phyloP scores from a whole-genome alignment of 1,140 invertebrate genomes.

The Heliothis subflexa region DNA sequence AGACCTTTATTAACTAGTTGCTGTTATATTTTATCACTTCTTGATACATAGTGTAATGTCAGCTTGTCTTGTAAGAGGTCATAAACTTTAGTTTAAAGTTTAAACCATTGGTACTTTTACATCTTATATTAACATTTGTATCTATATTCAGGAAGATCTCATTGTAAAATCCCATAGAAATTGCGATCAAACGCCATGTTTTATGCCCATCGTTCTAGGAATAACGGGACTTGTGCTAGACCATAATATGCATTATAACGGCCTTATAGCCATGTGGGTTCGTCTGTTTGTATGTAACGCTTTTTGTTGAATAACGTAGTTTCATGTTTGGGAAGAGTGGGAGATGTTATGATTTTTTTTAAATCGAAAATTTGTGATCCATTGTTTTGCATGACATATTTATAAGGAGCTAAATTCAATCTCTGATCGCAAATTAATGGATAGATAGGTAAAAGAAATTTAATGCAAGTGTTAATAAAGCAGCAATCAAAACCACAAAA shows the following conservation, averaged over 20 bases:
- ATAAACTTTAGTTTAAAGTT: no score
- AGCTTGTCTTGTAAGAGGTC: no score
- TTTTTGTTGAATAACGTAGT: constrained; percentile 45
- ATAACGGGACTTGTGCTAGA: constrained; percentile 60
- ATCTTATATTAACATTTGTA: not conserved
- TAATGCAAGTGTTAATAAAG: no score
- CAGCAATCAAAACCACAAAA: no score
- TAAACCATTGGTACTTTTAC: not conserved
- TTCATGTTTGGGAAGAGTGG: not conserved
- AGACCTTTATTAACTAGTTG: no score
- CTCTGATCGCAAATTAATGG: no score
- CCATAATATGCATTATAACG: constrained; percentile 62
- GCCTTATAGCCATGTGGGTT: constrained; percentile 47
- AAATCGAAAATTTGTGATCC: no score
- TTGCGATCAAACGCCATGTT: constrained; percentile 54
- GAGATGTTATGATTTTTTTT: not conserved
- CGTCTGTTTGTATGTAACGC: constrained; percentile 51
- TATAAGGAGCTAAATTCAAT: no score
- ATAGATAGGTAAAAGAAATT: no score
- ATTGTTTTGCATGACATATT: no score
- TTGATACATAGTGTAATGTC: no score
- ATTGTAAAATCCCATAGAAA: constrained; percentile 43
- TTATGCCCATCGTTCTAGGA: constrained; percentile 63
- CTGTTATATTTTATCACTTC: no score
- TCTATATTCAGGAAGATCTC: constrained; percentile 25